A percentile compares a stretch with the other conserved stretches of the same genome.
These are phyloP conservation scores for Cataglyphis livida DNA, from an alignment of 2,888 invertebrate species.

Conservation along the genomic window DNA sequence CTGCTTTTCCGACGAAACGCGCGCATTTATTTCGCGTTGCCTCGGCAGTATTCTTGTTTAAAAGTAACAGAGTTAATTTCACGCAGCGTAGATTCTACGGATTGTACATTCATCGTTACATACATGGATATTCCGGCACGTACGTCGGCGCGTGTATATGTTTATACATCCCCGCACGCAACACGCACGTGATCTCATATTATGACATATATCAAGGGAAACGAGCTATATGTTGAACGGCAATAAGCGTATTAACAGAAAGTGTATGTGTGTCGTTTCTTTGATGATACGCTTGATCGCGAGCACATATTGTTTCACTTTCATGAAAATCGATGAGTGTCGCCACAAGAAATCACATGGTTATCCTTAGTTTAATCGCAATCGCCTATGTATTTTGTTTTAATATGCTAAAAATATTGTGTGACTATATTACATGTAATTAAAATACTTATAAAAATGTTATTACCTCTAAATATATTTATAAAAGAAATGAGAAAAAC, in stretches of 20 bases:
- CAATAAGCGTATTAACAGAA: slow-evolving; percentile 46
- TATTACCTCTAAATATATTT: not conserved
- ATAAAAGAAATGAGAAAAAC: not conserved
- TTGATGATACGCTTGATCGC: slow-evolving; percentile 46
- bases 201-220: slow-evolving; percentile 50
- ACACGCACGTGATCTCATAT: slow-evolving; percentile 50
- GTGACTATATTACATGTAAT: not conserved
- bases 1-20: slow-evolving; percentile 15
- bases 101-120: slow-evolving; percentile 63
- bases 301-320: slow-evolving; percentile 65
- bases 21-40: slow-evolving; percentile 57
- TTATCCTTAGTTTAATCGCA: slow-evolving; percentile 15
- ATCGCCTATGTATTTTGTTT: not conserved
- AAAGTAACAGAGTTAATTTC: slow-evolving; percentile 76
- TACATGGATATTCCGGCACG: slow-evolving; percentile 26
- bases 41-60: slow-evolving; percentile 53
- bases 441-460: not conserved
- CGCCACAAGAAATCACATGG: not conserved
- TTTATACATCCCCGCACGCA: slow-evolving; percentile 26
- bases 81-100: slow-evolving; percentile 71
- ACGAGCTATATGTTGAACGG: slow-evolving; percentile 44
- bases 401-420: not conserved
- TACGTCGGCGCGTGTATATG: slow-evolving; percentile 14
- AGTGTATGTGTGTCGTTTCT: slow-evolving; percentile 43
- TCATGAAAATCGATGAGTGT: slow-evolving; percentile 60